Evolutionary conservation across 2,888 invertebrate genomes (phyloP).

Genomic region (Cataglyphis altisquamis): DNA sequence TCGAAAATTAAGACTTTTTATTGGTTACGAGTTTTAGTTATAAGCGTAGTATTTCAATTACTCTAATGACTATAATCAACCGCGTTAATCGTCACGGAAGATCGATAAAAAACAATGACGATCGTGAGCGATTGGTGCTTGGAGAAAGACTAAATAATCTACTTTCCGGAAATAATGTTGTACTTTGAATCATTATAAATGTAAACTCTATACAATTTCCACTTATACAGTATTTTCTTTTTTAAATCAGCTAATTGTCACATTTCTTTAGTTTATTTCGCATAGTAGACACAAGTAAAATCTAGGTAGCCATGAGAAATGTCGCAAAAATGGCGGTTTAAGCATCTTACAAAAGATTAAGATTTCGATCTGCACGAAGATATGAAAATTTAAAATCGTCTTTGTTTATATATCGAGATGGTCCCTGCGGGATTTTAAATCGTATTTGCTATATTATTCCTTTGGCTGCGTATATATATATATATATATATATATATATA

Average conservation of each 20-base stretch:
- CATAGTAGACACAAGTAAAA: conserved; percentile 27
- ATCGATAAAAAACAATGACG: conserved; percentile 46
- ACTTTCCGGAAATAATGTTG: conserved; percentile 37
- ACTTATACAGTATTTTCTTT: background rate
- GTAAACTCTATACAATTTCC: conserved; percentile 27
- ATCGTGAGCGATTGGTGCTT: conserved; percentile 21
- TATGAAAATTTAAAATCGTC: conserved; percentile 64
- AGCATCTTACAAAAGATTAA: conserved; percentile 62
- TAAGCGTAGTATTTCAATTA: conserved; percentile 83
- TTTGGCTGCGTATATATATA: conserved; percentile 22
- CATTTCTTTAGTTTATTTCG: conserved; percentile 7
- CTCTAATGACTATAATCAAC: conserved; percentile 73
- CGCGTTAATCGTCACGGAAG: conserved; percentile 66
- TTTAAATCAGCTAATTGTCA: conserved; percentile 19
- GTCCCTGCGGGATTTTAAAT: conserved; percentile 80
- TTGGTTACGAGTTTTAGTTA: conserved; percentile 66
- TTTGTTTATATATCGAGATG: conserved; percentile 71
- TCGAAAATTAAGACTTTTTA: conserved; percentile 69
- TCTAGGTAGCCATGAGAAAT: conserved; percentile 26
- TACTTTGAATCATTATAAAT: conserved; percentile 43
- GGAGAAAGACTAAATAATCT: conserved; percentile 33
- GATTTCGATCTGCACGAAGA: conserved; percentile 49
- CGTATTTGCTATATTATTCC: conserved; percentile 50
- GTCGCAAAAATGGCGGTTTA: conserved; percentile 39
- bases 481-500: background rate